These are phyloP conservation scores for Hylyphantes graminicola DNA, from an alignment of 1,140 invertebrate species.

Conservation along the genomic window DNA sequence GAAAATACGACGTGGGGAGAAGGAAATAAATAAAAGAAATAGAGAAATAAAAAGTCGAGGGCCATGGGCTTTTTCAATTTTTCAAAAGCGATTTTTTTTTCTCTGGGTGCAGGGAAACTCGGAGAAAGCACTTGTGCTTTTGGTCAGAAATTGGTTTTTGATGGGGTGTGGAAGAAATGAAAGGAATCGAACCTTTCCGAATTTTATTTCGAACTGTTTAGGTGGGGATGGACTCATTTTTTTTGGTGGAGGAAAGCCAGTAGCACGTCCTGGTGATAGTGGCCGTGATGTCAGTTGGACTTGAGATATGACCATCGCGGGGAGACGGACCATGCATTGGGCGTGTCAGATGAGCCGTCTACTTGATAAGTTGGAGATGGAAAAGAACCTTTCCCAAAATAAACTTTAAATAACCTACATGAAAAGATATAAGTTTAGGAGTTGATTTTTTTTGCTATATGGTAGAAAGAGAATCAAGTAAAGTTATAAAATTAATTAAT, in stretches of 20 bases:
- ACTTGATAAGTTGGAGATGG: no score
- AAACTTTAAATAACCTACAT: no score
- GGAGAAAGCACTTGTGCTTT: conserved; percentile 53
- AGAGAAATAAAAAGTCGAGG: not conserved
- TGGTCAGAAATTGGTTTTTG: conserved; percentile 56
- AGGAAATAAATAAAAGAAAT: conserved; percentile 18
- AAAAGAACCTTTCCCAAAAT: no score
- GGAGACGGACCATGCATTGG: no score
- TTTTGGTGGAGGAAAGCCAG: conserved; percentile 1
- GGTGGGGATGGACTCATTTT: not conserved
- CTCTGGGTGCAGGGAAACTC: conserved; percentile 9
- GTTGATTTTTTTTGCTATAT: no score
- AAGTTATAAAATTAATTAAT: no score
- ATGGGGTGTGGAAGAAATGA: conserved; percentile 53
- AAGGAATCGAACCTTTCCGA: conserved; percentile 27
- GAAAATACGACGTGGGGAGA: not conserved
- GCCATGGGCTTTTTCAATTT: conserved; percentile 26
- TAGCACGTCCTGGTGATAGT: not conserved
- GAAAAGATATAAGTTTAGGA: no score
- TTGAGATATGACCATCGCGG: not conserved
- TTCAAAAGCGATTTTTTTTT: conserved; percentile 37
- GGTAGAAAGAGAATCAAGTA: no score
- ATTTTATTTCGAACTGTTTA: not conserved
- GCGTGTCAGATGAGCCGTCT: no score
- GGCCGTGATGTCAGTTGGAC: conserved; percentile 8